Conservation (phyloP, 2,113 vertebrate species). For the Gyps fulvus region DNA sequence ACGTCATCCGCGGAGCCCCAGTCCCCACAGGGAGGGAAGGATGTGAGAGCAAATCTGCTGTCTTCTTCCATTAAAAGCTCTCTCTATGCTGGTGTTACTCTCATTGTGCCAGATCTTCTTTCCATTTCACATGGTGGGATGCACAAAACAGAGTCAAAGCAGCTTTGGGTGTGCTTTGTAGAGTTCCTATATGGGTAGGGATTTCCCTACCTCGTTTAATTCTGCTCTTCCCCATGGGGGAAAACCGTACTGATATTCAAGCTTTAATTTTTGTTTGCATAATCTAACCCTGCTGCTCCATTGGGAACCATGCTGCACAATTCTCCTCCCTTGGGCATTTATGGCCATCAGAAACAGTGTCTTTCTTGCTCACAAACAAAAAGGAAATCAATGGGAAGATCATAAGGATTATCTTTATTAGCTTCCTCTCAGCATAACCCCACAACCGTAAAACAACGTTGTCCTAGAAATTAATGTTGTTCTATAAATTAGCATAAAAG, state of each 20-base stretch:
- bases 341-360: background rate
- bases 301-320: background rate
- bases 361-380: background rate
- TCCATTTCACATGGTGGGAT: background rate
- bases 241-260: background rate
- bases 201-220: background rate
- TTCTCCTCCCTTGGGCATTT: background rate
- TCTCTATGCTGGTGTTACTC: background rate
- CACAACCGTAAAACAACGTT: background rate
- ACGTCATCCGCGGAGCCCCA: background rate
- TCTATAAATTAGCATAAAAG: background rate
- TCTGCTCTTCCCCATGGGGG: background rate
- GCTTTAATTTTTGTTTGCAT: background rate
- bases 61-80: background rate
- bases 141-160: background rate
- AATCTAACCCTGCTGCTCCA: background rate
- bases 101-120: background rate
- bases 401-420: background rate
- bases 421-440: background rate
- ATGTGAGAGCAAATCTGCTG: background rate
- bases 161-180: background rate
- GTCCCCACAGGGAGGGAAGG: background rate
- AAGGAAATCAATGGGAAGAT: background rate
- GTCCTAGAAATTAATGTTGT: background rate
- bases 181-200: fast-evolving